Evolutionary conservation across 2,888 invertebrate species (phyloP).

Genomic region (Arctia plantaginis): DNA sequence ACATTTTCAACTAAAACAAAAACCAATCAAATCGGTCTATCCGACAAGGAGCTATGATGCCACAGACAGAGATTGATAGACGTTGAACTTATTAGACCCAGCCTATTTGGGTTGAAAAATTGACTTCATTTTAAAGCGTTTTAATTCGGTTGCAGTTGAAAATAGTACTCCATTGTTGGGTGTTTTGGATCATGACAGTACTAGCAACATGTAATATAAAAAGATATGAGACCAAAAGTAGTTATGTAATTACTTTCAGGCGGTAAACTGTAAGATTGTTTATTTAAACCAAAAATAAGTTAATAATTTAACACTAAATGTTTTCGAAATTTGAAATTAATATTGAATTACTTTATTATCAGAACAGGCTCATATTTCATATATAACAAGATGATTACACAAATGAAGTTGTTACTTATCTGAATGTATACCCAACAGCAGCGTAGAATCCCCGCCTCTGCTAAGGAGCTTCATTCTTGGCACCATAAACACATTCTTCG

Average conservation of each 20-base stretch:
- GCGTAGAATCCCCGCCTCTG: slow-evolving; percentile 52
- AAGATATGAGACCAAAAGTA: not conserved
- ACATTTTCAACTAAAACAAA: not conserved
- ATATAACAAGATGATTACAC: slow-evolving; percentile 28
- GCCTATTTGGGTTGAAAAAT: not conserved
- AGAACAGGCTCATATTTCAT: slow-evolving; percentile 2
- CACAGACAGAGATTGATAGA: not conserved
- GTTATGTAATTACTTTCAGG: not conserved
- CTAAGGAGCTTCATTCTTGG: slow-evolving; percentile 83
- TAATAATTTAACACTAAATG: not conserved
- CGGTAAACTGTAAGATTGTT: not conserved
- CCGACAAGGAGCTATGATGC: not conserved
- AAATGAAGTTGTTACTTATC: slow-evolving; percentile 55
- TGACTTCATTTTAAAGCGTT: not conserved
- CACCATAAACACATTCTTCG: slow-evolving; percentile 85
- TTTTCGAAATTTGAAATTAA: not conserved
- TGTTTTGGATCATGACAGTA: not conserved
- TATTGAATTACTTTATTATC: not conserved
- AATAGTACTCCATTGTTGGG: not conserved
- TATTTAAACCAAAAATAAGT: not conserved
- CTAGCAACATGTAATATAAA: not conserved
- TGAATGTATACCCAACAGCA: slow-evolving; percentile 51
- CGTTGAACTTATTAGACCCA: not conserved
- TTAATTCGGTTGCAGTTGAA: not conserved
- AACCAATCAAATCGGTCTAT: not conserved